phyloP scores from a whole-genome alignment of 2,113 vertebrate species.

The Strigops habroptila region DNA sequence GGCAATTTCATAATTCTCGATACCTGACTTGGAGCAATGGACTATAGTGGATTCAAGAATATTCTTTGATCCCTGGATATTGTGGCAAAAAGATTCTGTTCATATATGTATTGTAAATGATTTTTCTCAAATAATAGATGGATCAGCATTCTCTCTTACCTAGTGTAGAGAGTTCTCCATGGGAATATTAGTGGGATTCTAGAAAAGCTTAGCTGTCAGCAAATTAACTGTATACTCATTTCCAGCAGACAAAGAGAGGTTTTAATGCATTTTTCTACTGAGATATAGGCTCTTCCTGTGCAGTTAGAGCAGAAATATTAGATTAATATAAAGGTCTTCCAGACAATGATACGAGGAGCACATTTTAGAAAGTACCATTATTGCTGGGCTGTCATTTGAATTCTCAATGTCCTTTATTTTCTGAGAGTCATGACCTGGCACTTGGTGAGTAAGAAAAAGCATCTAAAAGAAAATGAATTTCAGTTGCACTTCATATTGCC shows the following conservation, averaged over 20 bases:
- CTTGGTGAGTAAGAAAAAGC: background rate
- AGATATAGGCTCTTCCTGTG: background rate
- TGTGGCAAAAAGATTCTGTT: background rate
- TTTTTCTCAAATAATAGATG: background rate
- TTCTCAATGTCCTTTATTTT: background rate
- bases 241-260: background rate
- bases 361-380: background rate
- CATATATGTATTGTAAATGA: background rate
- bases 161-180: background rate
- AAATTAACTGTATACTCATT: background rate
- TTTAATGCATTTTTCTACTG: background rate
- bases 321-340: background rate
- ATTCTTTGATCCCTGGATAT: background rate
- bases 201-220: background rate
- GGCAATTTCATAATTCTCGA: background rate
- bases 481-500: background rate
- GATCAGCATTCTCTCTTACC: background rate
- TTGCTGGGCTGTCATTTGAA: background rate
- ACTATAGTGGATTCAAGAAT: background rate
- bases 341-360: background rate
- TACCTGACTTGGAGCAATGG: background rate
- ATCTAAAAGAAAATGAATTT: conserved; percentile 15
- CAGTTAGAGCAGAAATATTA: background rate
- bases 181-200: background rate
- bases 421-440: background rate